Evolutionary conservation across 1,140 invertebrate species (phyloP), one percentile per base, ranked within the genome.

Genomic region (Trinorchestia longiramus): DNA sequence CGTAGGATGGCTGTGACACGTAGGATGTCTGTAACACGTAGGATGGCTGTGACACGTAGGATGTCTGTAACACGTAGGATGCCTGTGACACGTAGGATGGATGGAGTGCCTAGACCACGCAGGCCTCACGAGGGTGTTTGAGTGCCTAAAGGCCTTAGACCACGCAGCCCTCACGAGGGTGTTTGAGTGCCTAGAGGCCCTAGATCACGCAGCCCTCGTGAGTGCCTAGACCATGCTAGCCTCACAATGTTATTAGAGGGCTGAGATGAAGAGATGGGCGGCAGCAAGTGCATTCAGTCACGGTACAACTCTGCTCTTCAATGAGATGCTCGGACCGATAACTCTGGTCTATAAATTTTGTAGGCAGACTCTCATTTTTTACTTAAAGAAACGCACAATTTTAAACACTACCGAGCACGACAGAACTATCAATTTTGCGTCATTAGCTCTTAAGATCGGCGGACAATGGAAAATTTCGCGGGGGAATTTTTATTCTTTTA

Each of bases 311-410:
- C 44, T 40, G 44, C 4, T 43, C 92, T 47, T 94, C 92, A 94
- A 94, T 94, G 43, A 94, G 92, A 94, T 94, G 92, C 92, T 45
- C 43, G 47, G 92, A 94, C 47, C 92, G 92, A 94, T 94, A 94
- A 94, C 92, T 45, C 41, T 11, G 43, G 8, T 47, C 92, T 44
- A 47, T 94, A 94, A 94, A 94, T 94, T 94, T 43, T 40, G 43
- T 11, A 43, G 92, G 43, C 43, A 47, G 92, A 94, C 92, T 47
- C 44, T 45, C 92, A 94, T 94, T 47, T 94, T 47, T 94, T 45
- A 94, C 92, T 94, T 94, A 94, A 47, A 94, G 92, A 94, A 94
- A 44, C 92, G 17, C 47, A 44, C 40, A 94, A 94, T 94, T 94
- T 47, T 43, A 42, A 44, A 47, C 92, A 43, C 43, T 94, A 45